phyloP scores from a whole-genome alignment of 1,140 invertebrate genomes.

The Whitmania pigra region DNA sequence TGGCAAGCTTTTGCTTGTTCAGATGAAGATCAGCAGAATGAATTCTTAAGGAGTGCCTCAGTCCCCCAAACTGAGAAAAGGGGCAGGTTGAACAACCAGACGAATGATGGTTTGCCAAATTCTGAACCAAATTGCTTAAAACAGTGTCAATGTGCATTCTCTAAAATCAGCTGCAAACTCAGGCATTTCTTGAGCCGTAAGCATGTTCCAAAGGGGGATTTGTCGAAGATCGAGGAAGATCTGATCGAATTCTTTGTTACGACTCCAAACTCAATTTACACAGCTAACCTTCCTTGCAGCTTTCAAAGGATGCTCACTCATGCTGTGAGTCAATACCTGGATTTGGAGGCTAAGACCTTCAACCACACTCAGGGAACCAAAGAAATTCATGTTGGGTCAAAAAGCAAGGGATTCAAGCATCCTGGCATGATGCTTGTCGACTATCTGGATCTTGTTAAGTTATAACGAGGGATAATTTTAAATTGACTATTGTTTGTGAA shows the following conservation, averaged over 20 bases:
- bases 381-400: constrained; percentile 3
- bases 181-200: not conserved
- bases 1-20: not conserved
- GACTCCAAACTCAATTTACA: not conserved
- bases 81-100: not conserved
- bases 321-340: constrained; percentile 11
- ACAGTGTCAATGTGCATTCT: not conserved
- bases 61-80: not conserved
- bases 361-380: not conserved
- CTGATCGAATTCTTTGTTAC: not conserved
- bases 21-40: not conserved
- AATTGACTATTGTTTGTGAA: no score
- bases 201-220: constrained; percentile 5
- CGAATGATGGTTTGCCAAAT: not conserved
- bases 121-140: not conserved
- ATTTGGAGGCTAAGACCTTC: constrained; percentile 2
- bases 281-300: not conserved
- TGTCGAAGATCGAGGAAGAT: not conserved
- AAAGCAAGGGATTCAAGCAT: not conserved
- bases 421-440: constrained; percentile 2
- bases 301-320: constrained; percentile 6
- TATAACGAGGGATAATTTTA: not conserved
- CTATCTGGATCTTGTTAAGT: constrained; percentile 6
- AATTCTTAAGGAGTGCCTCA: not conserved
- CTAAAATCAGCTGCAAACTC: constrained; percentile 7